phyloP scores from a whole-genome alignment of 2,888 invertebrate species.

The Esperia sulphurella region DNA sequence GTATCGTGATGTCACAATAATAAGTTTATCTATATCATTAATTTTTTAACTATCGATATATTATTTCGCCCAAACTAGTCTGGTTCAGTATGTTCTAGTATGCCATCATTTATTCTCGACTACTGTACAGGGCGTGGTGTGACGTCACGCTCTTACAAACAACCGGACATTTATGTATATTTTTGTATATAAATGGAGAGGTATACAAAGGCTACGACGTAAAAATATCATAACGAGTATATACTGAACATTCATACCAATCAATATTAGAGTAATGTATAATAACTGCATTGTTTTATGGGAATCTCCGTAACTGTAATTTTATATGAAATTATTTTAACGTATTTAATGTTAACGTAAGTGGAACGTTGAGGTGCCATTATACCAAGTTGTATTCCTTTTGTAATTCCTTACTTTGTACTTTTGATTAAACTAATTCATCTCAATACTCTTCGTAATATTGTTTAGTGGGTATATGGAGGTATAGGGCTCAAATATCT shows the following conservation, averaged over 20 bases:
- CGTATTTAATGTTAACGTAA: conserved; percentile 63
- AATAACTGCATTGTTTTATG: conserved; percentile 60
- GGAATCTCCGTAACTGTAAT: conserved; percentile 71
- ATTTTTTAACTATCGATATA: too few species aligned
- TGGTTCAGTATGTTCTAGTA: too few species aligned
- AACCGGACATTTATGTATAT: conserved; percentile 71
- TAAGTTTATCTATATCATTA: too few species aligned
- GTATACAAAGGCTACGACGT: conserved; percentile 61
- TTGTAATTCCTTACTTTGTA: conserved; percentile 26
- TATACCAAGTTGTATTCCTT: conserved; percentile 68
- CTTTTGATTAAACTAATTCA: conserved; percentile 8
- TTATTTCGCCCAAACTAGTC: too few species aligned
- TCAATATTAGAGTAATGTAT: conserved; percentile 49
- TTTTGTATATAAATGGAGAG: conserved; percentile 73
- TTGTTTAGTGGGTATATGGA: conserved; percentile 4
- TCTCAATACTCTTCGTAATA: conserved; percentile 10
- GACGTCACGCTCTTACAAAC: conserved; percentile 27
- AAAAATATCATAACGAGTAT: conserved; percentile 58
- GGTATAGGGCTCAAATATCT: conserved; percentile 48
- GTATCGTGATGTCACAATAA: too few species aligned
- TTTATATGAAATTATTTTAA: conserved; percentile 67
- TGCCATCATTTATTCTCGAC: too few species aligned
- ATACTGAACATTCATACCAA: conserved; percentile 45
- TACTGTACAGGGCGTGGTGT: conserved; percentile 19
- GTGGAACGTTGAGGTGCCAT: conserved; percentile 75